A percentile compares a stretch with the other conserved stretches of the same genome.
These are phyloP conservation scores for Monodelphis domestica DNA, from an alignment of 2,797 vertebrate genomes.

Conservation along the genomic window DNA sequence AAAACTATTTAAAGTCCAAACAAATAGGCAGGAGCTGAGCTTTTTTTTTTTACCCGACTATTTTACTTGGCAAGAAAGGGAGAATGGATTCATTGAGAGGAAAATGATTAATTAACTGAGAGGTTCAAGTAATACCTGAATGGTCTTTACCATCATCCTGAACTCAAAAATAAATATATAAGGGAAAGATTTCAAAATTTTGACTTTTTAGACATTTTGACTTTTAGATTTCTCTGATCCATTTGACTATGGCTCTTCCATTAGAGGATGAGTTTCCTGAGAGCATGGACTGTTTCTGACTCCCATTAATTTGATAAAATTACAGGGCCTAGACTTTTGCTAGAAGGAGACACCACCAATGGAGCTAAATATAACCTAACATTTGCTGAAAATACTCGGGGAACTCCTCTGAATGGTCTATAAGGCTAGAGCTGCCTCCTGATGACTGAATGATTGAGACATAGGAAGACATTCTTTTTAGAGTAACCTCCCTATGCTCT, in stretches of 20 bases:
- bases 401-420: not conserved
- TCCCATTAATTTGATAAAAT: not conserved
- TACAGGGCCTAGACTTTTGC: no score
- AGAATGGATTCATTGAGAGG: not conserved
- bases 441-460: not conserved
- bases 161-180: not conserved
- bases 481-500: not conserved
- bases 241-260: not conserved
- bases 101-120: not conserved
- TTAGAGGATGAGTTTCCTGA: not conserved
- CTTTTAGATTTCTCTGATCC: not conserved
- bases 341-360: not conserved
- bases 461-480: not conserved
- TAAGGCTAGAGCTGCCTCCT: not conserved
- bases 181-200: not conserved
- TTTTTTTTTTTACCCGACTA: not conserved
- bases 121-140: not conserved
- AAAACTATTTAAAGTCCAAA: slow-evolving; percentile 1
- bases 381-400: not conserved
- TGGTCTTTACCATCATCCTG: not conserved
- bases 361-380: not conserved
- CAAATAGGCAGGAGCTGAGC: not conserved
- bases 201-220: not conserved
- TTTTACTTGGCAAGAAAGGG: not conserved
- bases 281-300: not conserved